Evolutionary conservation across 2,113 vertebrate species (phyloP), one percentile per base, ranked within the genome.

Genomic region (Glareola pratincola): DNA sequence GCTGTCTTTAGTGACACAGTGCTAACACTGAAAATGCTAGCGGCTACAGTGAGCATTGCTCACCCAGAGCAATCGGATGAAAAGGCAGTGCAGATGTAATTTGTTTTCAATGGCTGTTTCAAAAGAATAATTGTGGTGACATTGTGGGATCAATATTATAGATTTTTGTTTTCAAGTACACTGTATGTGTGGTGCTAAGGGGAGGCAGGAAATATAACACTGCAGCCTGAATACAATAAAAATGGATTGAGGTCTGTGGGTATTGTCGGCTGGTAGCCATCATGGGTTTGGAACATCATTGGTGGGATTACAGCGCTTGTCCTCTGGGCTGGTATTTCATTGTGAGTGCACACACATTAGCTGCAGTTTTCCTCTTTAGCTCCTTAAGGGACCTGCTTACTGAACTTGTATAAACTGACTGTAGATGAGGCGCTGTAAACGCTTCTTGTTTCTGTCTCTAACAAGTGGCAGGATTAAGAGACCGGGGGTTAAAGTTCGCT

Each of bases 61-160:
- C 99, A 99, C 99, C 98, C 98, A 98, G 98, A 99, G 99, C 99
- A 98, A 99, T 99, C 98, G 99, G 99, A 99, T 99, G 99, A 99
- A 99, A 99, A 99, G 99, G 99, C 99, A 99, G 99, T 99, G 99
- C 99, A 99, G 99, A 99, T 99, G 99, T 99, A 99, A 99, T 99
- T 99, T 99, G 99, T 99, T 99, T 99, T 99, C 99, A 99, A 99
- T 99, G 99, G 99, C 99, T 99, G 99, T 99, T 99, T 99, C 99
- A 99, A 99, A 99, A 99, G 99, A 99, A 99, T 99, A 99, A 99
- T 99, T 99, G 99, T 99, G 99, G 99, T 99, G 99, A 99, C 99
- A 99, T 98, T 98, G 99, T 81, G 97, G 96, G 98, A 99, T 99
- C 99, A 99, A 99, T 99, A 99, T 97, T 99, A 99, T 99, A 98